Evolutionary conservation across 1,140 invertebrate genomes (phyloP), one percentile per base, ranked within the genome.

Genomic region (Idris sp.): DNA sequence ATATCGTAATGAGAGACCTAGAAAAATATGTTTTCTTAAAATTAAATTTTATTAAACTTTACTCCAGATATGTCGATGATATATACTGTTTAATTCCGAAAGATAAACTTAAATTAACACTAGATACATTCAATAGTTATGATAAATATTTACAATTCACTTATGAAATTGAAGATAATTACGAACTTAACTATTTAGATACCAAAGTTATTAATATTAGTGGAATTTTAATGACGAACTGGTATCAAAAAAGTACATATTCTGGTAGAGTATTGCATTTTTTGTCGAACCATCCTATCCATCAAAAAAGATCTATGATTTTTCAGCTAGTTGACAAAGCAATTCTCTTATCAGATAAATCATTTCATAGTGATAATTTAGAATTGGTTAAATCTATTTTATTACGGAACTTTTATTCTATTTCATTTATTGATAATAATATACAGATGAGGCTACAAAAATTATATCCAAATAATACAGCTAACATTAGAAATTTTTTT

Each of bases 241-340:
- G 48, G 68, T 62, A 36, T 30, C 22, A 19, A 13, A 72, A 62
- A 48, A 49, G 35, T 9, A 61, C 56, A 0, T 61, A 16, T 9
- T 48, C 48, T 5, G 38, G 36, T 14, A 15, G 51, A 22, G 18
- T 33, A 10, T n/a, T 67, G 0, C 15, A 54, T 46, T 54, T 38
- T 41, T 11, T 31, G 19, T 65, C 48, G 8, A 11, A 4, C 15
- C 46, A 53, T 31, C 16, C 19, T 11, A 4, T 30, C 7, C 13
- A 28, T 18, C 33, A 51, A 31, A 51, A 64, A 49, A 62, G 9
- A 7, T 16, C 35, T 19, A 19, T 56, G 33, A 19, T 56, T 9
- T 44, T 15, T 9, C 10, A 44, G 10, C 25, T 41, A 8, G 10
- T 11, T 6, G 19, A 22, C 6, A 22, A 22, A 22, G 19, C 19